These are phyloP conservation scores for Gortyna flavago DNA, from an alignment of 2,888 invertebrate species.

Conservation along the genomic window DNA sequence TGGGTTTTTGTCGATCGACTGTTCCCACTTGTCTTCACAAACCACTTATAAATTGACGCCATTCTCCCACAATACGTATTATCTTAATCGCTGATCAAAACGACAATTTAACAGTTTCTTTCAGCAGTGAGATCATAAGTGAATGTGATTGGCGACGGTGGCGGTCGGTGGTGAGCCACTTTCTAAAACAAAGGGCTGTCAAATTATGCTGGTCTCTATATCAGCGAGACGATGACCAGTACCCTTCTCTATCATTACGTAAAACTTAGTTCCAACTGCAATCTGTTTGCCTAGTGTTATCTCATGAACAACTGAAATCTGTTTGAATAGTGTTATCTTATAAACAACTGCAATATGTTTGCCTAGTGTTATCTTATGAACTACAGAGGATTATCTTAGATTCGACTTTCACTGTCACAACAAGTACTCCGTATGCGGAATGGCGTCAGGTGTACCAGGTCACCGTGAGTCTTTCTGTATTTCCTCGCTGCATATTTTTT, in stretches of 20 bases:
- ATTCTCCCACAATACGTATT: conserved; percentile 63
- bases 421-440: not conserved
- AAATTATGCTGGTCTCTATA: conserved; percentile 26
- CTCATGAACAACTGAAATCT: no score
- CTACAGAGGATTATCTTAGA: not conserved
- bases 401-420: conserved; percentile 7
- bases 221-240: conserved; percentile 9
- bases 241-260: conserved; percentile 47
- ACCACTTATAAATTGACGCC: conserved; percentile 66
- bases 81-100: conserved; percentile 67
- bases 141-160: conserved; percentile 49
- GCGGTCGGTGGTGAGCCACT: conserved; percentile 24
- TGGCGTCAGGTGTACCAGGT: no score
- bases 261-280: not conserved
- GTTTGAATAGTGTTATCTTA: not conserved
- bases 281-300: not conserved
- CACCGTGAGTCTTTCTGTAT: conserved; percentile 30
- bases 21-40: conserved; percentile 66
- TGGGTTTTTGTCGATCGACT: conserved; percentile 63
- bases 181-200: conserved; percentile 48
- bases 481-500: conserved; percentile 52
- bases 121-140: conserved; percentile 46
- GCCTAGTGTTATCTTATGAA: not conserved
- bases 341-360: not conserved
- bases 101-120: conserved; percentile 65